Conservation (phyloP, 37 sponge, comb jelly and placozoan species). For the Halichondria panicea region DNA sequence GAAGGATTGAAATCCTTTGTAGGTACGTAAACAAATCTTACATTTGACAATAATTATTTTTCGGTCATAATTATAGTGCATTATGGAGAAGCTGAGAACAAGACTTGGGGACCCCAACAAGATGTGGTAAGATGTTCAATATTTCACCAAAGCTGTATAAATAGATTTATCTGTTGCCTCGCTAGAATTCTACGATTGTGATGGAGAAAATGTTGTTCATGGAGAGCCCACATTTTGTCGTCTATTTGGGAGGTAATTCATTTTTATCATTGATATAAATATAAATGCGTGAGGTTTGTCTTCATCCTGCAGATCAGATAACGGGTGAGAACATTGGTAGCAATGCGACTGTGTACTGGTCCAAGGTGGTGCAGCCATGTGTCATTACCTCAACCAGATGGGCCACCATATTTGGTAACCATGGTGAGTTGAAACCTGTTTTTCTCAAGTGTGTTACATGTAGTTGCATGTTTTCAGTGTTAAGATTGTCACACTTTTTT, state of each 20-base stretch:
- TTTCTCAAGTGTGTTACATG: too few relatives aligned
- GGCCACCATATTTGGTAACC: constrained; percentile 67
- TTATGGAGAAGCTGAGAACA: constrained; percentile 61
- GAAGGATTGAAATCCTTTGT: neutral
- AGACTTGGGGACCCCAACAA: constrained; percentile 57
- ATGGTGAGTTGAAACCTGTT: constrained; percentile 33
- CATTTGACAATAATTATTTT: neutral
- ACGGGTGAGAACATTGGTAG: constrained; percentile 57
- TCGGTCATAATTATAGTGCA: constrained; percentile 18
- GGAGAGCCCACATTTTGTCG: constrained; percentile 54
- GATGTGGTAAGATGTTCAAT: constrained; percentile 24
- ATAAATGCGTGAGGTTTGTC: too few relatives aligned
- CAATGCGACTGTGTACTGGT: constrained; percentile 62
- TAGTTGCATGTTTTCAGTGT: too few relatives aligned
- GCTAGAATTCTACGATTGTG: constrained; percentile 52
- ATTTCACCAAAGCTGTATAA: neutral
- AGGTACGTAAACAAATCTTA: neutral
- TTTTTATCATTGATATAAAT: neutral
- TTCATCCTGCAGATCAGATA: constrained; percentile 31
- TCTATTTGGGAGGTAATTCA: constrained; percentile 42
- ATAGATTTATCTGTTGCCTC: neutral
- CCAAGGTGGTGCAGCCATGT: constrained; percentile 42
- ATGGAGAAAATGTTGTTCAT: constrained; percentile 43
- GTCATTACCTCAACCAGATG: constrained; percentile 33
- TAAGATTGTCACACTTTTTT: too few relatives aligned